Evolutionary conservation across 2,888 invertebrate genomes (phyloP), one percentile per base, ranked within the genome.

Genomic region (Cataglyphis cursor): DNA sequence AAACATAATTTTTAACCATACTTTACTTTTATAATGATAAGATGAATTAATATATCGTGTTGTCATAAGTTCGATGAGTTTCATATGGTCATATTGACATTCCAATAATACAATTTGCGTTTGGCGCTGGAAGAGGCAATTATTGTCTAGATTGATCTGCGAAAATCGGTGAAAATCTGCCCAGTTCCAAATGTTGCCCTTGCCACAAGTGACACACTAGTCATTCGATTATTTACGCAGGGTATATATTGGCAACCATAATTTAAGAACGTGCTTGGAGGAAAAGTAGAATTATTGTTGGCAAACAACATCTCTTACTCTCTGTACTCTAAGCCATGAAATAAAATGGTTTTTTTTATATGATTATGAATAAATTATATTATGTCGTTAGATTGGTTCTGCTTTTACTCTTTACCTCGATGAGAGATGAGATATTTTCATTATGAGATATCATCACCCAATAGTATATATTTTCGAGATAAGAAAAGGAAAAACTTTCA

Each of bases 301-400:
- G 89, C 89, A 84, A 91, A 88, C 87, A 80, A 90, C 85, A 88
- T 88, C 86, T 89, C 85, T 87, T 89, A 87, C 28, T 28, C 2
- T 28, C 2, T 89, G 89, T 91, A 90, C 85, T 85, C 85, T 85
- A 84, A 89, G 85, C 91, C 89, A 90, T 85, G 61, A 87, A 87
- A 86, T 89, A 92, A 89, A 91, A 92, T 92, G 91, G 91, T 90
- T 88, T 92, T 93, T 51, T 93, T 93, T 93, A 93, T 93, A 92
- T 93, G 92, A 93, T 93, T 93, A 92, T 89, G 87, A 93, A 93
- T 93, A 93, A 93, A 93, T 93, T 93, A 93, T 93, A 93, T 93
- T 93, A 92, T 89, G 93, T 93, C 93, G 93, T 93, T 93, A 91
- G 93, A 92, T 24, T 31, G 31, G 84, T 64, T 73, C 35, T 83